A percentile compares a stretch with the other conserved stretches of the same genome.
Evolutionary conservation across 2,113 vertebrate genomes (phyloP).

Genomic region (Microtus ochrogaster): DNA sequence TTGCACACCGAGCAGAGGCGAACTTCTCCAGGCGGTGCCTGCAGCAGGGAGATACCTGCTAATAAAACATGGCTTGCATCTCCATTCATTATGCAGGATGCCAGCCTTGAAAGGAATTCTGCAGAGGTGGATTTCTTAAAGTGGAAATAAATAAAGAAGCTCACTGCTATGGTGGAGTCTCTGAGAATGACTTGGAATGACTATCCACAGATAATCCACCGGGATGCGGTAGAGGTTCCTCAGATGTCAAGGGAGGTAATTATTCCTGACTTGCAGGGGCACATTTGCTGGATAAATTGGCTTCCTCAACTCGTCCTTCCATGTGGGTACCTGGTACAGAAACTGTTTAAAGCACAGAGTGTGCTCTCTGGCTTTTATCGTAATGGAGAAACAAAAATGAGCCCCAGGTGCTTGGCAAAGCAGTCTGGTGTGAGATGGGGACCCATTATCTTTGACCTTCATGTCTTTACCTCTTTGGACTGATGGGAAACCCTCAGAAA

Average conservation of each 20-base stretch:
- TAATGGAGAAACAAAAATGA: slow-evolving; percentile 60
- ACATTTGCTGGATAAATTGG: slow-evolving; percentile 60
- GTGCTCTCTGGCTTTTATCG: slow-evolving; percentile 55
- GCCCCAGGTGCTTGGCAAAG: slow-evolving; percentile 41
- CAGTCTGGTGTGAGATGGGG: slow-evolving; percentile 12
- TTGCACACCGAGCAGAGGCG: slow-evolving; percentile 70
- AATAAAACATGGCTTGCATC: slow-evolving; percentile 72
- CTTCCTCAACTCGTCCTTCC: slow-evolving; percentile 49
- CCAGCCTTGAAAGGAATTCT: slow-evolving; percentile 59
- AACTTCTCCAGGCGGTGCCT: slow-evolving; percentile 68
- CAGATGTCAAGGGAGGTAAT: slow-evolving; percentile 68
- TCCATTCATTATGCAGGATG: slow-evolving; percentile 71
- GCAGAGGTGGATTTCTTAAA: slow-evolving; percentile 55
- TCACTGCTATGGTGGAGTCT: slow-evolving; percentile 27
- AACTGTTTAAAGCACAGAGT: slow-evolving; percentile 41
- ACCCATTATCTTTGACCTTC: slow-evolving; percentile 73
- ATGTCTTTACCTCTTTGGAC: neutral
- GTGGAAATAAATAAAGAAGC: slow-evolving; percentile 71
- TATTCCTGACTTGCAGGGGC: slow-evolving; percentile 46
- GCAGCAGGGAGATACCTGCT: slow-evolving; percentile 73
- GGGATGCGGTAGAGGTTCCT: neutral
- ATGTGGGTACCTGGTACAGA: slow-evolving; percentile 33
- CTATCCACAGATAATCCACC: neutral
- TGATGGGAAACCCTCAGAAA: slow-evolving; percentile 33
- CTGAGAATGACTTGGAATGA: slow-evolving; percentile 47